Conservation (phyloP, 2,888 invertebrate genomes). For the Stegophylla sp. region DNA sequence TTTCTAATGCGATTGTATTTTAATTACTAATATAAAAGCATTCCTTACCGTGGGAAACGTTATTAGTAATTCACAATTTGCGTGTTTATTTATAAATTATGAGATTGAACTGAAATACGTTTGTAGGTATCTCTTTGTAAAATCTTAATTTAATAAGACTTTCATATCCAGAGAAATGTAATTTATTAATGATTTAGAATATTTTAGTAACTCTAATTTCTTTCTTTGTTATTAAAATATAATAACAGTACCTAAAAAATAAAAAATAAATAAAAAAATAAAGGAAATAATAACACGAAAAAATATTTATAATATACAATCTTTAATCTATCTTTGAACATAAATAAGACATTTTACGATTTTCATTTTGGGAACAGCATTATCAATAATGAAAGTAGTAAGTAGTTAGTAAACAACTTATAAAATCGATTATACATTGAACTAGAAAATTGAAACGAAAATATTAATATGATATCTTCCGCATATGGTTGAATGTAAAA, state of each 20-base stretch:
- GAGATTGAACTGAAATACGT: not conserved
- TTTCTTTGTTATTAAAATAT: too few species aligned
- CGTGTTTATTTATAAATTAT: not conserved
- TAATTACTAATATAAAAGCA: constrained; percentile 36
- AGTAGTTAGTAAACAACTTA: not conserved
- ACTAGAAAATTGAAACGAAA: not conserved
- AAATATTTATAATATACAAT: not conserved
- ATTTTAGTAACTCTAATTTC: too few species aligned
- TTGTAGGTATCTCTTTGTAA: not conserved
- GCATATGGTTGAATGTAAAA: constrained; percentile 31
- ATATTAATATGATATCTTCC: not conserved
- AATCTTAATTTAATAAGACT: constrained; percentile 12
- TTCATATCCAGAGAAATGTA: not conserved
- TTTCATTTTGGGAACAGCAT: not conserved
- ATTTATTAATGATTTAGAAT: not conserved
- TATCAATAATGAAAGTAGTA: not conserved
- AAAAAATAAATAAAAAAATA: too few species aligned
- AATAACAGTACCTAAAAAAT: too few species aligned
- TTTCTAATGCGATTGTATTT: constrained; percentile 40
- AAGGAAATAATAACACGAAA: too few species aligned
- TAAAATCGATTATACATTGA: constrained; percentile 3
- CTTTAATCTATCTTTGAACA: not conserved
- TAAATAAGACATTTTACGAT: not conserved
- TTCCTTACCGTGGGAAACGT: constrained; percentile 21
- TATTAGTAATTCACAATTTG: not conserved